Percentiles rank a stretch among this genome's conserved stretches.
These are phyloP conservation scores for Anseranas semipalmata DNA, from an alignment of 2,113 vertebrate genomes.

Conservation along the genomic window DNA sequence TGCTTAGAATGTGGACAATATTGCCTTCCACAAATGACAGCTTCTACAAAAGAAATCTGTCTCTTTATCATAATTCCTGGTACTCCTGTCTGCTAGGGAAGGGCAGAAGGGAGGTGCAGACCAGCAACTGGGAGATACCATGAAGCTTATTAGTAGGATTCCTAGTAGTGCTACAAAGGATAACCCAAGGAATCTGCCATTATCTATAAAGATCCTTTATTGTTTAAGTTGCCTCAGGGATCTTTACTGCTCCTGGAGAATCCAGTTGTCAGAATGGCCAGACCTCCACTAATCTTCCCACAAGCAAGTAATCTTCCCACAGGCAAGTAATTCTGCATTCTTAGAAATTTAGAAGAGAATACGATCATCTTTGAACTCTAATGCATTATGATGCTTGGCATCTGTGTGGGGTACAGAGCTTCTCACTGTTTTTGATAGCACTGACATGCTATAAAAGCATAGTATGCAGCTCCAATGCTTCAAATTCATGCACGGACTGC, in stretches of 20 bases:
- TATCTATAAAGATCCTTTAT: neutral
- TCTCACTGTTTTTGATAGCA: neutral
- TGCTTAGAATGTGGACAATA: neutral
- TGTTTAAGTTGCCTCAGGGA: rapidly evolving
- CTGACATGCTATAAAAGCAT: neutral
- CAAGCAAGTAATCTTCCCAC: neutral
- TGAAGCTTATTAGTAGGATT: neutral
- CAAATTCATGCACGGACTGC: neutral
- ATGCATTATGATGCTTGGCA: neutral
- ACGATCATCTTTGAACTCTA: neutral
- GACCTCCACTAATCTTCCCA: neutral
- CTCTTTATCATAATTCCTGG: neutral
- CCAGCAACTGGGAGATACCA: neutral
- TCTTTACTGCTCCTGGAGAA: neutral
- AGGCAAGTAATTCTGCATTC: neutral
- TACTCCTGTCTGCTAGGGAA: neutral
- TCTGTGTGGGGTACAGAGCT: neutral
- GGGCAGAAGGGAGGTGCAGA: neutral
- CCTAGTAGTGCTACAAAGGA: neutral
- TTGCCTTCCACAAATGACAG: neutral
- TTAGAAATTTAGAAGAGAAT: neutral
- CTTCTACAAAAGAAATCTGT: neutral
- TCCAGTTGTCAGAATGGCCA: neutral
- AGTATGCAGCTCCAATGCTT: neutral
- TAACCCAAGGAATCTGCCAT: neutral